phyloP scores from a whole-genome alignment of 1,140 invertebrate species.

The Agrilus planipennis region DNA sequence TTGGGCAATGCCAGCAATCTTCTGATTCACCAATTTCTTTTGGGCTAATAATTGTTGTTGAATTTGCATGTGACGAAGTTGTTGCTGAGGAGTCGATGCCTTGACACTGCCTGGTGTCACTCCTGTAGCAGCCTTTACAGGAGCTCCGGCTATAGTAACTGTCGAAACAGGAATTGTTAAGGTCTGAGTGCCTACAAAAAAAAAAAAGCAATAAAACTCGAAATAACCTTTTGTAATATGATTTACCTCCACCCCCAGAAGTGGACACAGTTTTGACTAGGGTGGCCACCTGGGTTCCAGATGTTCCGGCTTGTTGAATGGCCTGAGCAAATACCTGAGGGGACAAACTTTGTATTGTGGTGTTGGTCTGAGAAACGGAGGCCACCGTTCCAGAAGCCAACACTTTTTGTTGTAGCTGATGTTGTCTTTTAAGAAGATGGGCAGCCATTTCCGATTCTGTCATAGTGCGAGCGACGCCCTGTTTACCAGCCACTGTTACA shows the following conservation, averaged over 20 bases:
- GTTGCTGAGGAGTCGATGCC: constrained; percentile 46
- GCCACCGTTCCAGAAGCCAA: constrained; percentile 33
- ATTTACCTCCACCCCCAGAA: constrained; percentile 31
- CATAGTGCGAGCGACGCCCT: constrained; percentile 41
- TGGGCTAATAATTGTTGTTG: constrained; percentile 53
- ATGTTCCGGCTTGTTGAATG: constrained; percentile 35
- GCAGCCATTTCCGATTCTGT: constrained; percentile 59
- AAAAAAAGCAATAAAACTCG: neutral
- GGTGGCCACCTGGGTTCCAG: constrained; percentile 39
- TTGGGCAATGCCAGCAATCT: constrained; percentile 30
- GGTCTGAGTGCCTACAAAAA: constrained; percentile 34
- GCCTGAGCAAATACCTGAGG: constrained; percentile 47
- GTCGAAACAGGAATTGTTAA: constrained; percentile 36
- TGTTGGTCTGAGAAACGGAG: constrained; percentile 20
- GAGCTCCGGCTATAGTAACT: constrained; percentile 31
- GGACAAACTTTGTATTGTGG: constrained; percentile 34
- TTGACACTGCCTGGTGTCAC: constrained; percentile 33
- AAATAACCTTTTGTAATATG: too few species aligned
- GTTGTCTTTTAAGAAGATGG: constrained; percentile 53
- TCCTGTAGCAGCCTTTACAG: constrained; percentile 35
- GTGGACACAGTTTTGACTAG: constrained; percentile 47
- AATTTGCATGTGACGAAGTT: constrained; percentile 54
- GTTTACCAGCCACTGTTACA: constrained; percentile 29
- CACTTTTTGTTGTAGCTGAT: constrained; percentile 41
- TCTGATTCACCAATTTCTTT: constrained; percentile 37